Base-by-base conservation (phyloP, 1,140 invertebrate species). In the Portunus trituberculatus region DNA sequence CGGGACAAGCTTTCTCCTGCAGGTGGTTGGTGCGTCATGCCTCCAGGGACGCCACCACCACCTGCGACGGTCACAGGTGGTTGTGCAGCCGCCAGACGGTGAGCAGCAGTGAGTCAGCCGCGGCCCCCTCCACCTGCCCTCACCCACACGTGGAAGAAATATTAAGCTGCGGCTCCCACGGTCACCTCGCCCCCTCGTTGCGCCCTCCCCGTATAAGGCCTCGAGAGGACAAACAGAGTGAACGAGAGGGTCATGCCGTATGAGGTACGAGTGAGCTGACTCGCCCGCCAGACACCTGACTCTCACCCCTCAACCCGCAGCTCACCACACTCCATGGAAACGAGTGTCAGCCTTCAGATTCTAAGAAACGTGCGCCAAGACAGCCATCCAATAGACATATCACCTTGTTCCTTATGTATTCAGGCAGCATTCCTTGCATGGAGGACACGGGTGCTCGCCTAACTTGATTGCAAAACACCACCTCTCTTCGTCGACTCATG, bases 1-100 rank as follows among this genome's bases (percentile, higher is more conserved):
- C 90, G 31, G 90, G 90, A 91, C 90, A 91, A 91, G 90, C 90
- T 91, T 91, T 91, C 90, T 91, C 90, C 59, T 76, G 52, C 90
- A 91, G 90, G 90, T 91, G 67, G 67, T 76, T 76, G 31, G 59
- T 91, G 90, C 90, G 90, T 91, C 90, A 91, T 91, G 90, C n/a
- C 29, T 16, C 28, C 29, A 32, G 59, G 14, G 90, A 28, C 90
- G 31, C 90, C 90, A 91, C 31, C 59, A 39, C 90, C 90, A 91
- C 25, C 59, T 91, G 90, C 48, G 28, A 91, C 90, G 32, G 10
- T 32, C 52, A 76, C 90, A 91, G 90, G 52, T 91, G 90, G 90
- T 76, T 28, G 10, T 29, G 31, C 59, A 25, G 28, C 29, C 90
- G 14, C 90, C 28, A 76, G 67, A 76, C 67, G 67, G 67, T n/a